A percentile compares a stretch with the other conserved stretches of the same genome.
phyloP scores from a whole-genome alignment of 2,113 vertebrate species.

The Platycercus adscitus region DNA sequence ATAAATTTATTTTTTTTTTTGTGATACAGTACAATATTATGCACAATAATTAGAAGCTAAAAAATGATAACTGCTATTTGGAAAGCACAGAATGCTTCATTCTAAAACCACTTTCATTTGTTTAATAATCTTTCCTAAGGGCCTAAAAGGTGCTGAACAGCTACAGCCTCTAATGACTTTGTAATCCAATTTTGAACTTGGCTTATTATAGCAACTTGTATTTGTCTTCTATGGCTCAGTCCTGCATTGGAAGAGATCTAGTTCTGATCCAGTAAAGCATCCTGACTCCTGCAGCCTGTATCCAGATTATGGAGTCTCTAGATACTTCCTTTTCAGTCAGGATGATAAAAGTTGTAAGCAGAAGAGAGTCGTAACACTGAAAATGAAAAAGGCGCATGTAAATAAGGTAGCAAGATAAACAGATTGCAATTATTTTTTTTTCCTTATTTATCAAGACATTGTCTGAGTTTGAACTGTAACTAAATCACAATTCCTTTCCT shows the following conservation, averaged over 20 bases:
- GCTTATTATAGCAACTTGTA: conserved; percentile 7
- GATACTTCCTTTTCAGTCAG: background rate
- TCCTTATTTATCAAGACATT: background rate
- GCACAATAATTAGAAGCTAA: background rate
- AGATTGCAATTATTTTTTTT: background rate
- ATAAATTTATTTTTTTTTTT: background rate
- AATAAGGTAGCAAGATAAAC: background rate
- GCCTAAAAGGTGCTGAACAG: conserved; percentile 11
- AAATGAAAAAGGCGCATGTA: background rate
- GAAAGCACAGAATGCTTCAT: background rate
- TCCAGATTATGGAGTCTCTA: background rate
- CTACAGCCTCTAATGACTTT: background rate
- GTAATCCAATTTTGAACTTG: conserved; percentile 34
- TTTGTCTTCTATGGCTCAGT: background rate
- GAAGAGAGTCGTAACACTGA: background rate
- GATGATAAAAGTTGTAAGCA: background rate
- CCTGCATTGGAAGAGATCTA: background rate
- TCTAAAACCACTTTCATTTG: background rate
- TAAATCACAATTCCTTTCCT: background rate
- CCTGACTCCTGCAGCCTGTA: background rate
- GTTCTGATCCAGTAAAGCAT: background rate
- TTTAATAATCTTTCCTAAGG: conserved; percentile 8
- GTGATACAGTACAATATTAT: background rate
- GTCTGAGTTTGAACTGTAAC: background rate
- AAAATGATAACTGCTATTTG: background rate